Evolutionary conservation across 2,888 invertebrate genomes (phyloP).

Genomic region (Idaea aversata): DNA sequence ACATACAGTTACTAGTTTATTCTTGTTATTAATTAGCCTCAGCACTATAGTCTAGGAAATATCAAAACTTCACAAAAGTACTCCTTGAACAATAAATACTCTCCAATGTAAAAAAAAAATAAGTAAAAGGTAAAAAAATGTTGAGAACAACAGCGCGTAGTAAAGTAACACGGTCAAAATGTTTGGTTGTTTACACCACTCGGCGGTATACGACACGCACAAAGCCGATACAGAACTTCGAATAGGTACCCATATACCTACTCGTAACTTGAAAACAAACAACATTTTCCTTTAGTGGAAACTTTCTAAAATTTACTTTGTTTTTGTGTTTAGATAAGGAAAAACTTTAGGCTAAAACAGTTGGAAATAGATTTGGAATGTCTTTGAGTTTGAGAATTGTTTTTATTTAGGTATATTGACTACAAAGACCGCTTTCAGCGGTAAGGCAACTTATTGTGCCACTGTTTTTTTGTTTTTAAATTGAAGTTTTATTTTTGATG

Average conservation of each 20-base stretch:
- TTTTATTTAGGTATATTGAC: too few relatives aligned
- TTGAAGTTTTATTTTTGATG: too few relatives aligned
- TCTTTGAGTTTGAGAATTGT: too few relatives aligned
- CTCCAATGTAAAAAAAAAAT: neutral
- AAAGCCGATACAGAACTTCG: constrained; percentile 46
- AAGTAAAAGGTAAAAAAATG: constrained; percentile 28
- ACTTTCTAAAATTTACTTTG: neutral
- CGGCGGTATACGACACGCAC: constrained; percentile 38
- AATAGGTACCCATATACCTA: neutral
- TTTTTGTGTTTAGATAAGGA: neutral
- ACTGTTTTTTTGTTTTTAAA: too few relatives aligned
- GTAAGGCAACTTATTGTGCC: too few relatives aligned
- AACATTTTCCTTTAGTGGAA: neutral
- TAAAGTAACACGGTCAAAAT: constrained; percentile 31
- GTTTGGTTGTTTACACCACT: constrained; percentile 65
- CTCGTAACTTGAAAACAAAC: neutral
- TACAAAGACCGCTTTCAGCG: too few relatives aligned
- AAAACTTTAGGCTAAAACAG: neutral
- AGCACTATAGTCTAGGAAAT: too few relatives aligned
- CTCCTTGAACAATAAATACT: too few relatives aligned
- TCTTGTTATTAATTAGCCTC: too few relatives aligned
- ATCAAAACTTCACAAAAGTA: too few relatives aligned
- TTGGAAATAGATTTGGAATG: neutral
- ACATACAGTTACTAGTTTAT: too few relatives aligned
- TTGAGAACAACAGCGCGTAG: constrained; percentile 34